phyloP scores from a whole-genome alignment of 2,888 invertebrate genomes.

The Harpalus rufipes region DNA sequence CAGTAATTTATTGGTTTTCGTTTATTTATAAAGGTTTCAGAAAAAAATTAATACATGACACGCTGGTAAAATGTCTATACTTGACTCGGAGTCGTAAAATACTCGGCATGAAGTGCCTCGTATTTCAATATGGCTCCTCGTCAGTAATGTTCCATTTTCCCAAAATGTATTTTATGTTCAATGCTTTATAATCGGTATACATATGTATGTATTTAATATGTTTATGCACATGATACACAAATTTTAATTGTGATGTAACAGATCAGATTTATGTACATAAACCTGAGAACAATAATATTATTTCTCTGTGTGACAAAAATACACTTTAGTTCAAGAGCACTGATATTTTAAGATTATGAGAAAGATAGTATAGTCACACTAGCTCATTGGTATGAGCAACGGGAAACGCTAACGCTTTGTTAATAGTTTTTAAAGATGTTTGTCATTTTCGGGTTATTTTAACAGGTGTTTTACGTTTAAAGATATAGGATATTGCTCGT shows the following conservation, averaged over 20 bases:
- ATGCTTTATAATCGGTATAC: background rate
- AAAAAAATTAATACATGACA: no score
- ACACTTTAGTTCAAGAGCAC: constrained; percentile 35
- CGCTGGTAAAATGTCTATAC: no score
- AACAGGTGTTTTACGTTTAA: constrained; percentile 1
- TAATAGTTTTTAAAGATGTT: background rate
- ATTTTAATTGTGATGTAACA: constrained; percentile 2
- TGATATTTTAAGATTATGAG: constrained; percentile 31
- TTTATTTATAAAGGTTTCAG: no score
- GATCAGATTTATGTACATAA: background rate
- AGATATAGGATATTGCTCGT: background rate
- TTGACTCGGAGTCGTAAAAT: no score
- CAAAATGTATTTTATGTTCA: no score
- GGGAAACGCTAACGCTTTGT: background rate
- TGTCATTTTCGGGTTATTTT: constrained; percentile 15
- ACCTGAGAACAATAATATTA: background rate
- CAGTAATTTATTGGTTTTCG: no score
- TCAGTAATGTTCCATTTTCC: no score
- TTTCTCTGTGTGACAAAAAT: constrained; percentile 14
- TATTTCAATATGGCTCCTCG: no score
- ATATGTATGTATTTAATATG: background rate
- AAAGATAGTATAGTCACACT: constrained; percentile 14
- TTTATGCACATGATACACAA: background rate
- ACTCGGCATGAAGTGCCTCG: no score
- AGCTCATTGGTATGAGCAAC: constrained; percentile 12